Evolutionary conservation across 2,888 invertebrate genomes (phyloP).

Genomic region (Magallana nippona): DNA sequence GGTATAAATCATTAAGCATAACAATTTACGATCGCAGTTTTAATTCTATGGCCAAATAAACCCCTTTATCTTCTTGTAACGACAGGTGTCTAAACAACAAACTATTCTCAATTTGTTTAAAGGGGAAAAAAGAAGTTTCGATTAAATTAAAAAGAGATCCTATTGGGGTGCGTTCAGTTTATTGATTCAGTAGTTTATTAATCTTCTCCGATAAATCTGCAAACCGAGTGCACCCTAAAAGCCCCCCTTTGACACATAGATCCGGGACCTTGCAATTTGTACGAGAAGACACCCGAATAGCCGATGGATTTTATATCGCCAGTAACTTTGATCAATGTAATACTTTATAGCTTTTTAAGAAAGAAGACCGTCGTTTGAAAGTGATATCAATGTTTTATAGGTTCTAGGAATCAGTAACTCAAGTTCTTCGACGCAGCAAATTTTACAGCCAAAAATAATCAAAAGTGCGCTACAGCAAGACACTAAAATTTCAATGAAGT

Average conservation of each 20-base stretch:
- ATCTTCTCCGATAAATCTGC: constrained; percentile 2
- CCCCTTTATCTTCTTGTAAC: neutral
- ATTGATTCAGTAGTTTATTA: neutral
- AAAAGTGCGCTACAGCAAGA: too few species aligned
- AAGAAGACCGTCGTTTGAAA: too few species aligned
- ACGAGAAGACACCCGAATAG: neutral
- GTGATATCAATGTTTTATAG: too few species aligned
- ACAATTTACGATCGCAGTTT: constrained; percentile 6
- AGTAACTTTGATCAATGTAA: too few species aligned
- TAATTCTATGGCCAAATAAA: neutral
- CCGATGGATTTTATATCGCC: neutral
- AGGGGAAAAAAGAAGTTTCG: too few species aligned
- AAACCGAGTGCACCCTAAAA: neutral
- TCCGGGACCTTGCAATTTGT: neutral
- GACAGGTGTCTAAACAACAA: constrained; percentile 20
- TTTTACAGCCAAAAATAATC: too few species aligned
- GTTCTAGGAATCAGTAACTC: too few species aligned
- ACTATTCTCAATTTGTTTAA: neutral
- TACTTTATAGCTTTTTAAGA: too few species aligned
- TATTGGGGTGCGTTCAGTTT: constrained; percentile 4
- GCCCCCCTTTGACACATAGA: neutral
- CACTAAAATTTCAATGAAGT: neutral
- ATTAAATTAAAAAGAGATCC: neutral
- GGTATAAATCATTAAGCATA: constrained; percentile 13
- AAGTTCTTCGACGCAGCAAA: too few species aligned